These are phyloP conservation scores for Thamnophis elegans DNA, from an alignment of 2,797 vertebrate genomes.

Conservation along the genomic window DNA sequence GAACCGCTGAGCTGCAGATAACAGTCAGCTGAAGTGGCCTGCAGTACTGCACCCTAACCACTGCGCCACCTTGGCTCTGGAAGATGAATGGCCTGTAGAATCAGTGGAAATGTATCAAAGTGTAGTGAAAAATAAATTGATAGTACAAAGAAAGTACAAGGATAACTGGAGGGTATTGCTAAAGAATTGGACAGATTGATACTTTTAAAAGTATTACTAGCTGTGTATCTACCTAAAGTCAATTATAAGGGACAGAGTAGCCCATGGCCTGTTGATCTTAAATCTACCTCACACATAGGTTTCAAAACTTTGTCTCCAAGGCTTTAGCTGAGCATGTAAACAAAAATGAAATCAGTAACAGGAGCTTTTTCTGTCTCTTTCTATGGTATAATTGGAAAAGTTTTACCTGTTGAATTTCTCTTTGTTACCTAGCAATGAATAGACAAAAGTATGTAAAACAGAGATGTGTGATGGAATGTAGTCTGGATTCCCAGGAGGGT, in stretches of 20 bases:
- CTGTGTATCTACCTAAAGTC: neutral
- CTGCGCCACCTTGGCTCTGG: too few species aligned
- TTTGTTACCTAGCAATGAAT: neutral
- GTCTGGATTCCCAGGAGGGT: neutral
- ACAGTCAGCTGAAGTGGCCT: too few species aligned
- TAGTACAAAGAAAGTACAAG: neutral
- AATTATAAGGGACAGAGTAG: neutral
- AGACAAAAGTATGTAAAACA: neutral
- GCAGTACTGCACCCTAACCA: too few species aligned
- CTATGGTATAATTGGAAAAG: neutral
- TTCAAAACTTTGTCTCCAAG: neutral
- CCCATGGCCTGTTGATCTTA: neutral
- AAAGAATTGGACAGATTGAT: rapidly evolving
- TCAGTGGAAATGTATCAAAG: slow-evolving; percentile 17
- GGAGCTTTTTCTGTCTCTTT: neutral
- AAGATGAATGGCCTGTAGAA: slow-evolving; percentile 27
- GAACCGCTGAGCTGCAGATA: too few species aligned
- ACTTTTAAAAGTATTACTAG: neutral
- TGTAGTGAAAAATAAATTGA: slow-evolving; percentile 2
- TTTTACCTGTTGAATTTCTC: neutral
- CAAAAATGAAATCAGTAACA: neutral
- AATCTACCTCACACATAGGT: neutral
- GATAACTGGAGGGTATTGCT: neutral
- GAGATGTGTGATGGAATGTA: neutral
- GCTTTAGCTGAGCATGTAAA: neutral